phyloP scores from a whole-genome alignment of 2,888 invertebrate genomes.

The Blera fallax region DNA sequence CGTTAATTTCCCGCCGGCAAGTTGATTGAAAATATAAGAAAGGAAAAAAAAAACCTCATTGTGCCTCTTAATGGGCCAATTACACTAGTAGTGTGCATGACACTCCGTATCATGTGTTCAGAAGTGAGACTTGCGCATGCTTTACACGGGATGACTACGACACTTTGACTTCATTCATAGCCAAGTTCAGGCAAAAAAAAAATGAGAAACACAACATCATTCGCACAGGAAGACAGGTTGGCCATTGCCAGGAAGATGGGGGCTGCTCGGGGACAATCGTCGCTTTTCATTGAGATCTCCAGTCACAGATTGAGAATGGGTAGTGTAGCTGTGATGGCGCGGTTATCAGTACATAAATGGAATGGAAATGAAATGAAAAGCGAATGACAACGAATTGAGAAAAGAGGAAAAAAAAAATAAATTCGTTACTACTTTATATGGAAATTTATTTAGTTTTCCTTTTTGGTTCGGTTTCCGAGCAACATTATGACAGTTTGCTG shows the following conservation, averaged over 20 bases:
- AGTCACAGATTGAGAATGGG: conserved; percentile 51
- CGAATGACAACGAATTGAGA: conserved; percentile 36
- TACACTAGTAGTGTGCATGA: conserved; percentile 71
- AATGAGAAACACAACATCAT: conserved; percentile 22
- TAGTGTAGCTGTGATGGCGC: conserved; percentile 47
- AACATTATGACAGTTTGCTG: conserved; percentile 58
- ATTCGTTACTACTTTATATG: conserved; percentile 54
- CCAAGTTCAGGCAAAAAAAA: conserved; percentile 49
- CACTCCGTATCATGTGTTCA: conserved; percentile 71
- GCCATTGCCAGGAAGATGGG: conserved; percentile 47
- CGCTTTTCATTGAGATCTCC: conserved; percentile 69
- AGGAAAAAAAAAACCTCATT: conserved; percentile 49
- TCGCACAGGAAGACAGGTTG: conserved; percentile 70
- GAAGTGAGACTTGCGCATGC: conserved; percentile 70
- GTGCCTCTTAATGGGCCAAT: conserved; percentile 71
- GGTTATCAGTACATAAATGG: conserved; percentile 60
- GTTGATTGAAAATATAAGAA: conserved; percentile 59
- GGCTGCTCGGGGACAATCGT: conserved; percentile 40
- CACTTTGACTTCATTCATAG: conserved; percentile 60
- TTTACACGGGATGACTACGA: conserved; percentile 64
- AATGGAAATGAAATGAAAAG: conserved; percentile 68
- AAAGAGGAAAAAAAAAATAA: conserved; percentile 21
- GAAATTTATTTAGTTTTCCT: conserved; percentile 69
- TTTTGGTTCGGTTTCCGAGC: conserved; percentile 41
- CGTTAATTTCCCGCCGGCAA: conserved; percentile 67